A percentile compares a stretch with the other conserved stretches of the same genome.
These are phyloP conservation scores for Psittacara wagleri DNA, from an alignment of 2,113 vertebrate genomes.

Conservation along the genomic window DNA sequence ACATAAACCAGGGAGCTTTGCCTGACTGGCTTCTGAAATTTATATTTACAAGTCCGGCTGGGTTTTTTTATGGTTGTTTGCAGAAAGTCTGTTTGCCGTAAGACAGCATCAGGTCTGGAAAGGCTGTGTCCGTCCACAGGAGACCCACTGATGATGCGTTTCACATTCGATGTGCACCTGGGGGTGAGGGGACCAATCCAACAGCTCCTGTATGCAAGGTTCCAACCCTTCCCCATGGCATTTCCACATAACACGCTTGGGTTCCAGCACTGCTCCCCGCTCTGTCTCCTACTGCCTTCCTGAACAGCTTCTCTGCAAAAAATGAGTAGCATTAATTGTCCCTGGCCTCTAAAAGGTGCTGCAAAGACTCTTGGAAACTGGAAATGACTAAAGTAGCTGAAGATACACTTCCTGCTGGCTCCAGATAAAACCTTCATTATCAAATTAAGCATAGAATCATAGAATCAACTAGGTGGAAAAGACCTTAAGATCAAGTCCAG, in stretches of 20 bases:
- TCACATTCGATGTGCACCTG: background rate
- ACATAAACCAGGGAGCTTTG: accelerated
- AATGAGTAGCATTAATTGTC: background rate
- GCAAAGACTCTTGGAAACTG: background rate
- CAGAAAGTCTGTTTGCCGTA: accelerated
- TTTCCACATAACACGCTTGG: background rate
- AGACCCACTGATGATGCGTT: accelerated
- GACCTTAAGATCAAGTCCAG: background rate
- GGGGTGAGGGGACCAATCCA: background rate
- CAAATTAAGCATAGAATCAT: background rate
- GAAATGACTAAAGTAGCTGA: background rate
- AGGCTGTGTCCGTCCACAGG: background rate
- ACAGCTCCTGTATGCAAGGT: background rate
- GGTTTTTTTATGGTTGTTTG: accelerated
- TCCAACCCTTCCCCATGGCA: background rate
- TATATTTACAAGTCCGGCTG: background rate
- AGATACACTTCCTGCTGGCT: background rate
- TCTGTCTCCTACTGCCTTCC: background rate
- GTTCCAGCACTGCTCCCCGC: background rate
- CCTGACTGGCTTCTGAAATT: background rate
- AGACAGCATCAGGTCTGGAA: background rate
- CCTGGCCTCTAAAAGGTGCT: background rate
- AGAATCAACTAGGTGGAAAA: background rate
- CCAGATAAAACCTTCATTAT: background rate
- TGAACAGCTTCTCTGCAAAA: background rate